Conservation (phyloP, 1,140 invertebrate species). For the Parasteatoda tepidariorum region DNA sequence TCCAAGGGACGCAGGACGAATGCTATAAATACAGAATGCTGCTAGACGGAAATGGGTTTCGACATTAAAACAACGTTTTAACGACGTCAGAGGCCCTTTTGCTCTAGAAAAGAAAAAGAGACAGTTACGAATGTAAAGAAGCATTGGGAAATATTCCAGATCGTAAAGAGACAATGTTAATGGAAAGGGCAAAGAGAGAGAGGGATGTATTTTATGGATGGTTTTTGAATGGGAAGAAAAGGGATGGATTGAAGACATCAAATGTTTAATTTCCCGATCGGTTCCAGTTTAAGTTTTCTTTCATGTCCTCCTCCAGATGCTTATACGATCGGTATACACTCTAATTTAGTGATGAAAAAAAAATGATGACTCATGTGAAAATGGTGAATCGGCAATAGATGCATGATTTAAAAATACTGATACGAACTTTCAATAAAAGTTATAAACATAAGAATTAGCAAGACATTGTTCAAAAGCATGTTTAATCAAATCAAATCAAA, state of each 20-base stretch:
- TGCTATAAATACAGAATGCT: slow-evolving; percentile 58
- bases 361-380: too few species aligned
- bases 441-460: too few species aligned
- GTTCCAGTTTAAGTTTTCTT: background rate
- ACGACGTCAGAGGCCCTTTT: slow-evolving; percentile 17
- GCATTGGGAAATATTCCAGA: slow-evolving; percentile 54
- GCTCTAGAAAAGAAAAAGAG: background rate
- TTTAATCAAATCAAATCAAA: too few species aligned
- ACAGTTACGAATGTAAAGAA: slow-evolving; percentile 52
- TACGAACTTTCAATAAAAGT: too few species aligned
- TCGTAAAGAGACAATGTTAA: slow-evolving; percentile 60
- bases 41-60: slow-evolving; percentile 47
- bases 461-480: too few species aligned
- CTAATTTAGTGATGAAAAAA: too few species aligned
- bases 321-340: too few species aligned
- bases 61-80: slow-evolving; percentile 58
- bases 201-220: slow-evolving; percentile 55
- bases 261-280: slow-evolving; percentile 3
- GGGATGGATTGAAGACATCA: background rate
- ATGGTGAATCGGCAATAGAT: too few species aligned
- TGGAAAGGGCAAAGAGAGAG: slow-evolving; percentile 55
- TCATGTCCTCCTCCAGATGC: background rate
- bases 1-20: slow-evolving; percentile 23
- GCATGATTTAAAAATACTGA: too few species aligned
- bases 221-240: slow-evolving; percentile 38